A percentile compares a stretch with the other conserved stretches of the same genome.
Evolutionary conservation across 1,140 invertebrate species (phyloP).

Genomic region (Bombus pascuorum): DNA sequence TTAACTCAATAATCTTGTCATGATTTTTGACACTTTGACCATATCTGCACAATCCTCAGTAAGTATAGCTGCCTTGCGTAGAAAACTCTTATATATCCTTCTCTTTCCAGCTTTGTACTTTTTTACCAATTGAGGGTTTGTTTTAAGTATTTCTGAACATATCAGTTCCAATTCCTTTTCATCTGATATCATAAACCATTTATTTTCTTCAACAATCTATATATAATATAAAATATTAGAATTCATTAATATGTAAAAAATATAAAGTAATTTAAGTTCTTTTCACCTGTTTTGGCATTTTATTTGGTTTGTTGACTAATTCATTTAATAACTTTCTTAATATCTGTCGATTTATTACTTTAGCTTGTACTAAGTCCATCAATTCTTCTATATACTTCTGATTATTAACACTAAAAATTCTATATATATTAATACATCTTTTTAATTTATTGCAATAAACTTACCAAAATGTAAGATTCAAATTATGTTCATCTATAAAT

Average conservation of each 20-base stretch:
- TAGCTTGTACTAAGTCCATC: constrained; percentile 83
- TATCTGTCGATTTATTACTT: constrained; percentile 85
- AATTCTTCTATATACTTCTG: constrained; percentile 84
- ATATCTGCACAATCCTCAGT: constrained; percentile 87
- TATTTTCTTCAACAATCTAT: constrained; percentile 85
- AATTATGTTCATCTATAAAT: constrained; percentile 85
- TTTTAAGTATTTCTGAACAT: constrained; percentile 85
- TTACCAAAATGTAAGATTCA: constrained; percentile 84
- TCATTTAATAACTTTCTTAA: constrained; percentile 83
- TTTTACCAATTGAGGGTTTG: constrained; percentile 87
- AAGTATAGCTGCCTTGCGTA: constrained; percentile 84
- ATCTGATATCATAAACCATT: constrained; percentile 86
- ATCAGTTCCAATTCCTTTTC: constrained; percentile 84
- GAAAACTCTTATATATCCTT: constrained; percentile 86
- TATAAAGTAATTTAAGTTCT: neutral
- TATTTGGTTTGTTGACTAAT: constrained; percentile 81
- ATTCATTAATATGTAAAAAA: constrained; percentile 14
- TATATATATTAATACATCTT: constrained; percentile 30
- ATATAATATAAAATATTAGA: constrained; percentile 54
- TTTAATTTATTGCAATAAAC: constrained; percentile 59
- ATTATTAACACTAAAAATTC: constrained; percentile 77
- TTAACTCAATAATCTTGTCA: constrained; percentile 84
- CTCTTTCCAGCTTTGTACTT: constrained; percentile 88
- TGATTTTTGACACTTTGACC: constrained; percentile 83
- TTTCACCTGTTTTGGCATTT: constrained; percentile 79